These are phyloP conservation scores for Galendromus occidentalis DNA, from an alignment of 1,140 invertebrate genomes.

Conservation along the genomic window DNA sequence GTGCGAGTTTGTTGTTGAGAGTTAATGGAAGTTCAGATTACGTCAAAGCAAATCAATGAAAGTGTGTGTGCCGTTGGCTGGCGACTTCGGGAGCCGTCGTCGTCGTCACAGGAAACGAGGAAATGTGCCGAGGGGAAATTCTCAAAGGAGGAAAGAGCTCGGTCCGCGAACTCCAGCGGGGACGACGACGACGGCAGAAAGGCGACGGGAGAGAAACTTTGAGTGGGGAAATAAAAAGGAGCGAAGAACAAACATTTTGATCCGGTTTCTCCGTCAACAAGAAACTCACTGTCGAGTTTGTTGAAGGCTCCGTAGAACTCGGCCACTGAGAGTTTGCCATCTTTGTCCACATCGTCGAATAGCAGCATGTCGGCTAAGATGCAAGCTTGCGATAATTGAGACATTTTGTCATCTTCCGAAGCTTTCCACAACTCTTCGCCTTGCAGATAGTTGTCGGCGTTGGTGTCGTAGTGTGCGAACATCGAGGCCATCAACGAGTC, in stretches of 20 bases:
- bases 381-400: conserved; percentile 43
- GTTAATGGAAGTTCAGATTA: too few relatives aligned
- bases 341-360: conserved; percentile 46
- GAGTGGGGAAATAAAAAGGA: conserved; percentile 11
- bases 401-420: conserved; percentile 40
- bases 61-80: too few relatives aligned
- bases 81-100: too few relatives aligned
- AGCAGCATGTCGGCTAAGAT: conserved; percentile 43
- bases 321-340: conserved; percentile 43
- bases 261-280: too few relatives aligned
- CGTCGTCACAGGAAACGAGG: too few relatives aligned
- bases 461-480: conserved; percentile 54
- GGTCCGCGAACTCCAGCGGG: too few relatives aligned
- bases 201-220: too few relatives aligned
- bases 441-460: conserved; percentile 46
- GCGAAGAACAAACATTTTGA: conserved; percentile 12
- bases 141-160: too few relatives aligned
- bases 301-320: conserved; percentile 57
- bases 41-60: too few relatives aligned
- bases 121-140: background rate
- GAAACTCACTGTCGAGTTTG: conserved; percentile 46
- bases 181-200: too few relatives aligned
- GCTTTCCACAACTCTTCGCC: conserved; percentile 43
- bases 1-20: too few relatives aligned
- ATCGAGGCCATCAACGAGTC: conserved; percentile 52